phyloP scores from a whole-genome alignment of 2,797 vertebrate genomes.

The Pagetopsis macropterus region DNA sequence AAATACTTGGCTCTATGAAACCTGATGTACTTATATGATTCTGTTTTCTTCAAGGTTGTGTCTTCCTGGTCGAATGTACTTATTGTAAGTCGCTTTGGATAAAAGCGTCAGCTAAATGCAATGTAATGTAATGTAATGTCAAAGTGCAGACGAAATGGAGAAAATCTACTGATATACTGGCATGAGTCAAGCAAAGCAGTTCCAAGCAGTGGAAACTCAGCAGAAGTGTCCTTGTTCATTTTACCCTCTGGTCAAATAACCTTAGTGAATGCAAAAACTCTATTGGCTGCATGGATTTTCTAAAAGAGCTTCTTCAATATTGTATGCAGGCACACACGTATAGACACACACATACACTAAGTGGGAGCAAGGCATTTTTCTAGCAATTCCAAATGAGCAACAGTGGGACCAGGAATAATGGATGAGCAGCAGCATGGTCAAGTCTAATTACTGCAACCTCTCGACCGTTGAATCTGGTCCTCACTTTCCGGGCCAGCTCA shows the following conservation, averaged over 20 bases:
- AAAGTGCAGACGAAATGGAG: too few species aligned
- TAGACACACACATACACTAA: constrained; percentile 6
- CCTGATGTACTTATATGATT: too few species aligned
- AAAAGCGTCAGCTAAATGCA: too few species aligned
- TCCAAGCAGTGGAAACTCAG: too few species aligned
- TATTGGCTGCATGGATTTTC: constrained; percentile 20
- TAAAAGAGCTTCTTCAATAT: constrained; percentile 6
- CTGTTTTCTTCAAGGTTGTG: too few species aligned
- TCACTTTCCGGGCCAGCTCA: constrained; percentile 44
- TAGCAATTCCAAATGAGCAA: constrained; percentile 57
- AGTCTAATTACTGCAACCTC: constrained; percentile 70
- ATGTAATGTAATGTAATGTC: too few species aligned
- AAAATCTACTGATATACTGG: too few species aligned
- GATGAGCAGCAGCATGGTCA: constrained; percentile 60
- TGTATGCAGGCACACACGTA: constrained; percentile 8
- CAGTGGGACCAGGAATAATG: constrained; percentile 64
- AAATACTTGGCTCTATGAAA: too few species aligned
- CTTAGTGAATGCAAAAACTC: constrained; percentile 15
- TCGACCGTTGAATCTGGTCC: constrained; percentile 50
- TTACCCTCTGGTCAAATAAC: constrained; percentile 10
- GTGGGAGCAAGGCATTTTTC: constrained; percentile 22
- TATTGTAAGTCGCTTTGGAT: too few species aligned
- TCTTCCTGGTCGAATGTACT: too few species aligned
- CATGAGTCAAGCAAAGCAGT: too few species aligned
- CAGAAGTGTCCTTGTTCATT: neutral